Conservation (phyloP, 2,888 invertebrate species). For the Mimas tiliae region DNA sequence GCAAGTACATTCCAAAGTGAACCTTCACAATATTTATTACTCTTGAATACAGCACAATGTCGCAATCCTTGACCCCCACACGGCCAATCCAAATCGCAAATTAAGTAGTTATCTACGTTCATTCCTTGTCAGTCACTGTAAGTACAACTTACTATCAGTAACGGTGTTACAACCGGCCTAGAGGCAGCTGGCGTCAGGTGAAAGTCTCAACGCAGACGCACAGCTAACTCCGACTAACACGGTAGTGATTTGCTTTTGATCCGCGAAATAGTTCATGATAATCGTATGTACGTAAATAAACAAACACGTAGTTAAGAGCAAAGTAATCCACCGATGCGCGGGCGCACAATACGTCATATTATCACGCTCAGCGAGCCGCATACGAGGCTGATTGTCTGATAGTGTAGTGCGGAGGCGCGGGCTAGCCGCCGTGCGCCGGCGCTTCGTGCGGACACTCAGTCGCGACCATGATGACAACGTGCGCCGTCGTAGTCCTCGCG, state of each 20-base stretch:
- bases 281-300: conserved; percentile 58
- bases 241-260: conserved; percentile 57
- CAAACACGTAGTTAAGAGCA: conserved; percentile 59
- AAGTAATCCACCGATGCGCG: conserved; percentile 49
- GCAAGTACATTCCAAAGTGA: background rate
- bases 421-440: conserved; percentile 41
- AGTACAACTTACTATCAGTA: conserved; percentile 72
- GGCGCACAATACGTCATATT: conserved; percentile 56
- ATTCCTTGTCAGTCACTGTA: conserved; percentile 53
- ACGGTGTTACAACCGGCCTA: conserved; percentile 75
- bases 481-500: conserved; percentile 64
- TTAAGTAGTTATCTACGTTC: conserved; percentile 36
- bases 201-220: conserved; percentile 80
- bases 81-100: conserved; percentile 32
- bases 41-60: conserved; percentile 11
- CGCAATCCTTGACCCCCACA: conserved; percentile 33
- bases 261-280: conserved; percentile 58
- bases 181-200: conserved; percentile 68
- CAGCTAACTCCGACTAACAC: conserved; percentile 62
- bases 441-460: conserved; percentile 54
- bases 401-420: conserved; percentile 61
- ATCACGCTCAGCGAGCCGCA: conserved; percentile 58
- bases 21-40: background rate
- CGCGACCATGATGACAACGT: conserved; percentile 69
- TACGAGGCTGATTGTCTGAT: conserved; percentile 62